Percentiles rank a stretch among this genome's conserved stretches.
phyloP scores from a whole-genome alignment of 1,140 invertebrate species.

The Heterodera carotae region DNA sequence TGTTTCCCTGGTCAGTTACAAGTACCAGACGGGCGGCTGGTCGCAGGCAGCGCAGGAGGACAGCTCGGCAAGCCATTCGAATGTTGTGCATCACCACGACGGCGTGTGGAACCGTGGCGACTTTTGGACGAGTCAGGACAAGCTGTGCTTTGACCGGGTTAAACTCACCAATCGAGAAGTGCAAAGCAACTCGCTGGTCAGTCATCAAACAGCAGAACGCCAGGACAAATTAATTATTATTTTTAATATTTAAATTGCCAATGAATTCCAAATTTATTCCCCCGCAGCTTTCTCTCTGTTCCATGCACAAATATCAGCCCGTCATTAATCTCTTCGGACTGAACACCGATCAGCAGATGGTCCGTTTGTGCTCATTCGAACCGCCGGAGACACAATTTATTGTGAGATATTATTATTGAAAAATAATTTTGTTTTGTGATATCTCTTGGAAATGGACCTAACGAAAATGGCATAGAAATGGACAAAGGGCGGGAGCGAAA shows the following conservation, averaged over 20 bases:
- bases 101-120: conserved; percentile 28
- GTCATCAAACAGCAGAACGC: conserved; percentile 12
- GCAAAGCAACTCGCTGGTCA: conserved; percentile 6
- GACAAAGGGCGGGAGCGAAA: too few relatives aligned
- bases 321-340: conserved; percentile 30
- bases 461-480: conserved; percentile 18
- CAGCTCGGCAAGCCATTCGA: not conserved
- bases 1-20: conserved; percentile 36
- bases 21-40: conserved; percentile 42
- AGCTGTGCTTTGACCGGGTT: conserved; percentile 39
- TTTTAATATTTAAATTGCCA: too few relatives aligned
- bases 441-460: not conserved
- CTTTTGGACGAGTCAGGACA: conserved; percentile 34
- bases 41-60: conserved; percentile 42
- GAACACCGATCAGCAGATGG: too few relatives aligned
- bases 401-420: not conserved
- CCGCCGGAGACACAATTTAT: conserved; percentile 41
- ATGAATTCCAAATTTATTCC: conserved; percentile 20
- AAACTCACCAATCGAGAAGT: conserved; percentile 39
- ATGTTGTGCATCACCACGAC: conserved; percentile 40
- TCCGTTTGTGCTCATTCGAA: conserved; percentile 24
- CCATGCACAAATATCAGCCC: conserved; percentile 48
- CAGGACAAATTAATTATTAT: conserved; percentile 6
- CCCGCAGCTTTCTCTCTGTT: conserved; percentile 33
- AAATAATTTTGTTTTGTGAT: not conserved